Conservation (phyloP, 2,797 vertebrate species). For the Heliangelus exortis region DNA sequence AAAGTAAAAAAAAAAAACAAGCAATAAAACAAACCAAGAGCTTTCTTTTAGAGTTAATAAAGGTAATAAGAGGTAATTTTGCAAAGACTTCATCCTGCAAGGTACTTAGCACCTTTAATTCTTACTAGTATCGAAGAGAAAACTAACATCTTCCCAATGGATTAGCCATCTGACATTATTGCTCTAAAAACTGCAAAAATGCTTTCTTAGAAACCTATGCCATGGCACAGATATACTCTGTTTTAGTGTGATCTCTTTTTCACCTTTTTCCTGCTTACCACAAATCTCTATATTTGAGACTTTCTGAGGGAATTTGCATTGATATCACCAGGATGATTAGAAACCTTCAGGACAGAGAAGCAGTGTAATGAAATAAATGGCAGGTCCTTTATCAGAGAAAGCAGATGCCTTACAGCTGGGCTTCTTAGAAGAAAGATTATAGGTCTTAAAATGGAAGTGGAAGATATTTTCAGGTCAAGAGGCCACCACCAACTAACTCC, state of each 20-base stretch:
- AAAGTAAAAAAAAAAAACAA: not conserved
- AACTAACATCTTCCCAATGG: not conserved
- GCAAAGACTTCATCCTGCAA: not conserved
- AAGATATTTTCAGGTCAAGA: constrained; percentile 24
- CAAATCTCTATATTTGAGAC: constrained; percentile 16
- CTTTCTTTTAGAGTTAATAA: not conserved
- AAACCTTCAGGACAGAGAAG: constrained; percentile 53
- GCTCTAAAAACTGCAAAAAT: constrained; percentile 10
- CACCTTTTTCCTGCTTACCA: constrained; percentile 6
- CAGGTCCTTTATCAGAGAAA: constrained; percentile 56
- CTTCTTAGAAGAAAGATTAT: constrained; percentile 59
- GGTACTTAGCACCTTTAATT: not conserved
- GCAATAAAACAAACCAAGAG: fast-evolving
- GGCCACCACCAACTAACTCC: constrained; percentile 7
- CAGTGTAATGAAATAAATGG: constrained; percentile 58
- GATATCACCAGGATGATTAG: constrained; percentile 53
- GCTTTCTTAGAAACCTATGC: constrained; percentile 8
- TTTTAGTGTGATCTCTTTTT: constrained; percentile 35
- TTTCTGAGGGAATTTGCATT: constrained; percentile 69
- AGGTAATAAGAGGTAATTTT: not conserved
- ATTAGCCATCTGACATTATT: not conserved
- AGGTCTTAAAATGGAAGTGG: constrained; percentile 20
- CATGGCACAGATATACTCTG: not conserved
- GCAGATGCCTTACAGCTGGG: constrained; percentile 24
- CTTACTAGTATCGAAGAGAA: not conserved